phyloP scores from a whole-genome alignment of 2,888 invertebrate species.

The Drosophila neotestacea region DNA sequence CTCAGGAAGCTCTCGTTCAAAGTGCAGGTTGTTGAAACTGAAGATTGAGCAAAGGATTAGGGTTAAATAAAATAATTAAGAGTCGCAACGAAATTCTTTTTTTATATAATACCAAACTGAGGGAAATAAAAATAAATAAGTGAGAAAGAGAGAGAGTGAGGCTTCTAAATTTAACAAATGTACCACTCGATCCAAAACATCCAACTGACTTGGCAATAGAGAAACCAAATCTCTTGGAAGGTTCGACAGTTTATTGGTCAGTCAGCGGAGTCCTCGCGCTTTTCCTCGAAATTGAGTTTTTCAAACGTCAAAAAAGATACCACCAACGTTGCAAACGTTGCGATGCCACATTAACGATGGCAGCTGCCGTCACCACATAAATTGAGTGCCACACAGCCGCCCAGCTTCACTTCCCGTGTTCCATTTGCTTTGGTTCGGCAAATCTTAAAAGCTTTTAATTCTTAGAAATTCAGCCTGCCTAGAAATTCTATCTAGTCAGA shows the following conservation, averaged over 20 bases:
- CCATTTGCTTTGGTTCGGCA: conserved; percentile 59
- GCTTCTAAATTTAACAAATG: not conserved
- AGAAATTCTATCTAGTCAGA: conserved; percentile 78
- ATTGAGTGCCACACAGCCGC: conserved; percentile 60
- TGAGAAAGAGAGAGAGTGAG: too few species aligned
- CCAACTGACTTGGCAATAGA: conserved; percentile 1
- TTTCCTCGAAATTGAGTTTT: conserved; percentile 65
- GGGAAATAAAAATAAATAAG: too few species aligned
- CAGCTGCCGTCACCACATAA: conserved; percentile 60
- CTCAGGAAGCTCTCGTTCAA: conserved; percentile 53
- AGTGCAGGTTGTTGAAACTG: conserved; percentile 15
- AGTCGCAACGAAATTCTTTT: not conserved
- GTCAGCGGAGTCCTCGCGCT: conserved; percentile 56
- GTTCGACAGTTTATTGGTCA: conserved; percentile 30
- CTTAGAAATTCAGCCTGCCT: conserved; percentile 75
- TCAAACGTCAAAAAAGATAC: conserved; percentile 47
- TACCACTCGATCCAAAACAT: not conserved
- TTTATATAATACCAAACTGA: not conserved
- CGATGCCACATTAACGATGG: conserved; percentile 33
- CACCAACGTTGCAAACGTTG: conserved; percentile 61
- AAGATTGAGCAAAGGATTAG: not conserved
- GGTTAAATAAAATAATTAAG: not conserved
- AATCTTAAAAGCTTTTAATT: conserved; percentile 72
- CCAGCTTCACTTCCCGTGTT: conserved; percentile 60
- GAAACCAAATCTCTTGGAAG: conserved; percentile 15